phyloP scores from a whole-genome alignment of 2,113 vertebrate species.

The Xiphophorus couchianus region DNA sequence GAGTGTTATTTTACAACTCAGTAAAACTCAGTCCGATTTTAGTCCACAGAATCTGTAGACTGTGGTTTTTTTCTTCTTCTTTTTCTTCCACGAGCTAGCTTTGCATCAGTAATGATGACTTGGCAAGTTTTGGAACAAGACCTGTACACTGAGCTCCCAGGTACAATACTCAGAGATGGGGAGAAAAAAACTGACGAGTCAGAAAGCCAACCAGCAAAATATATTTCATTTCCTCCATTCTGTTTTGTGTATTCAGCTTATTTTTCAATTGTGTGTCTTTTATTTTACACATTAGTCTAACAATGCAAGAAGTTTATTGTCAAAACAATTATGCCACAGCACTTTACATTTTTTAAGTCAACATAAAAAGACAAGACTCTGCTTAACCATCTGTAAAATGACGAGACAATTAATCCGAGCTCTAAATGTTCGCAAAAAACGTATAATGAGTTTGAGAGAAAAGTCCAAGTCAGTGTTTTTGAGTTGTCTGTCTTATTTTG shows the following conservation, averaged over 20 bases:
- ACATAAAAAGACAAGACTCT: background rate
- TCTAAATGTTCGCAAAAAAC: conserved; percentile 7
- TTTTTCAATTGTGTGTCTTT: background rate
- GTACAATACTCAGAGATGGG: conserved; percentile 30
- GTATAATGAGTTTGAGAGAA: conserved; percentile 37
- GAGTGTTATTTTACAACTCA: background rate
- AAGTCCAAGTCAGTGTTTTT: conserved; percentile 47
- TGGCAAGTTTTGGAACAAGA: conserved; percentile 22
- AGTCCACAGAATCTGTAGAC: conserved; percentile 8
- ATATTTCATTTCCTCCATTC: background rate
- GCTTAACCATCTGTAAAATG: conserved; percentile 13
- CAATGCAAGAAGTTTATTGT: background rate
- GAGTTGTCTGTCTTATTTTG: conserved; percentile 56
- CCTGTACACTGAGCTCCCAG: background rate
- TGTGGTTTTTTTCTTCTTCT: conserved; percentile 18
- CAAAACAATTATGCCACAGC: background rate
- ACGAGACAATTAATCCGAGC: background rate
- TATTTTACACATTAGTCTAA: background rate
- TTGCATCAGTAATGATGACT: conserved; percentile 43
- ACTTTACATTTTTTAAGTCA: background rate
- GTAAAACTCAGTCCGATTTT: conserved; percentile 1
- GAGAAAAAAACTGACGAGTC: conserved; percentile 4
- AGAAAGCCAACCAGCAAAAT: background rate
- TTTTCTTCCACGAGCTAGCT: conserved; percentile 27
- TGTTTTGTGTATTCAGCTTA: background rate